Base-by-base conservation (phyloP, 2,888 invertebrate genomes). In the Opisthograptis luteolata region DNA sequence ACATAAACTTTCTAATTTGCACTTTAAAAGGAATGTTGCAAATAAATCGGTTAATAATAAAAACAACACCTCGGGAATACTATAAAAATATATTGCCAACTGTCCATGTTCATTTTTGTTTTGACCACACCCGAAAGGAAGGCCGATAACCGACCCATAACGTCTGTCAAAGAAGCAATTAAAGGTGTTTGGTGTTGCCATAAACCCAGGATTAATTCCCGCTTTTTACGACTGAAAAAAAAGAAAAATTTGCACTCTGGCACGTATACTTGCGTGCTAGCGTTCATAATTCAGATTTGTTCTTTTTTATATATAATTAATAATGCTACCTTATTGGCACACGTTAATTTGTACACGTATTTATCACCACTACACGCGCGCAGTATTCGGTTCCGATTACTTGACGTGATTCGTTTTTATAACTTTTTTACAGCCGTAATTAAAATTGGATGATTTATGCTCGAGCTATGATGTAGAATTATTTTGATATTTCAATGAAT, bases 141-240 rank as follows among this genome's bases (percentile, higher is more conserved):
- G 68, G 69, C 68, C 77, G 79, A 79, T 75, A 77, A 73, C 76
- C 64, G 77, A 68, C 73, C 77, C 75, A 81, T 79, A 81, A 83
- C 77, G 85, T 84, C 87, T 88, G 88, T 89, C 91, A 89, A 86
- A 85, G 75, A 70, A 77, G 84, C 89, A 91, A 91, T 91, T 90
- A 91, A 91, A 87, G 72, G 65, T 73, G 73, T 75, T 79, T 74
- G 78, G 79, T 82, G 84, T 76, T 76, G 82, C 81, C 80, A 83
- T 89, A 87, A 88, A 87, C 69, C 59, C 58, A 70, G 68, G 74
- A 77, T 86, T 81, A 80, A 83, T 79, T 81, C 73, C 70, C 76
- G 67, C 68, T 66, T 73, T 75, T 77, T 70, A 75, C 68, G 72
- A 75, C 70, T 67, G 55, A 74, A 25, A 76, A 70, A 71, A 59